Percentiles rank a stretch among this genome's conserved stretches.
These are phyloP conservation scores for Cryptophagus acutangulus DNA, from an alignment of 2,888 invertebrate species.

Conservation along the genomic window DNA sequence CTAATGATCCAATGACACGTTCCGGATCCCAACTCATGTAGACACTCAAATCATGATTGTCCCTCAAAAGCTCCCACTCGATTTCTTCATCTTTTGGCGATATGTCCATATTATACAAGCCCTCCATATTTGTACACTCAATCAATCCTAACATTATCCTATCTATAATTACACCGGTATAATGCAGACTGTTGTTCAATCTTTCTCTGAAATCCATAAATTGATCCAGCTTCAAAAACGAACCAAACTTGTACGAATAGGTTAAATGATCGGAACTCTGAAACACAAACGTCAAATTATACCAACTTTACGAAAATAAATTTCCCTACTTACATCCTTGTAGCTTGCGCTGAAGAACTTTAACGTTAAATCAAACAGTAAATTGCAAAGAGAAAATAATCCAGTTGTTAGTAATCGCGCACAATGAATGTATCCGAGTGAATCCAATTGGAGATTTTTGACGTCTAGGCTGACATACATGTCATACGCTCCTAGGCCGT, in stretches of 20 bases:
- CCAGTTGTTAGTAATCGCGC: constrained; percentile 70
- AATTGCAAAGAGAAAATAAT: constrained; percentile 63
- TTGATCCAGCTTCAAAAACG: constrained; percentile 87
- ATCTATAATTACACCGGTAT: constrained; percentile 61
- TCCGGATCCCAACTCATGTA: constrained; percentile 67
- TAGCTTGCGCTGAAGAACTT: constrained; percentile 85
- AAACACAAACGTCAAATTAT: constrained; percentile 24
- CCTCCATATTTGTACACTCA: constrained; percentile 51
- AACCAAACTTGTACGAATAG: constrained; percentile 90
- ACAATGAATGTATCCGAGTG: constrained; percentile 79
- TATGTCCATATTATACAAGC: constrained; percentile 56
- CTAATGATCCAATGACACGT: constrained; percentile 42
- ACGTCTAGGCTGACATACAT: constrained; percentile 77
- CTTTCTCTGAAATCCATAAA: constrained; percentile 79
- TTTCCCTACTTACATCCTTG: constrained; percentile 67
- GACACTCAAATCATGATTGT: constrained; percentile 74
- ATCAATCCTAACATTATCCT: constrained; percentile 64
- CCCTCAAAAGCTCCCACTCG: constrained; percentile 56
- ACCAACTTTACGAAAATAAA: not conserved
- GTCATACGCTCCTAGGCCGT: constrained; percentile 66
- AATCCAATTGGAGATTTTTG: constrained; percentile 91
- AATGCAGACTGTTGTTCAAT: constrained; percentile 77
- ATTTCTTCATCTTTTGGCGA: constrained; percentile 57
- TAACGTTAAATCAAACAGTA: constrained; percentile 68
- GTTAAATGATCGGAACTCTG: constrained; percentile 89